Evolutionary conservation across 2,888 invertebrate genomes (phyloP), one percentile per base, ranked within the genome.

Genomic region (Ichneumon xanthorius): DNA sequence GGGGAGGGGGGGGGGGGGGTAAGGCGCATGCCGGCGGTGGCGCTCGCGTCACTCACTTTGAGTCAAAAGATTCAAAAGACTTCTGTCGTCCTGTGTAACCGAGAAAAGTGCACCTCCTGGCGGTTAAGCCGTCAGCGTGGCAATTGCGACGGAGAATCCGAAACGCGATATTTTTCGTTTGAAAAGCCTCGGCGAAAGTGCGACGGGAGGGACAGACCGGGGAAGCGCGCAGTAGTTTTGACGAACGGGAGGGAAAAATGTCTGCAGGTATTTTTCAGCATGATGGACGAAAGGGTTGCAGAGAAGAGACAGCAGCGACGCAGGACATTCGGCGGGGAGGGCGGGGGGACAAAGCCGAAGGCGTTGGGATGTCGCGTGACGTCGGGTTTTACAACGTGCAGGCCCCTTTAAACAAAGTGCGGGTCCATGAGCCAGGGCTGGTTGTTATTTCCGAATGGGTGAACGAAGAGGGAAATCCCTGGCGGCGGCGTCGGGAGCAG

Each of bases 401-500:
- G 22, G 33, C 65, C 48, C 71, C 72, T 79, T 73, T 73, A 79
- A 73, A 79, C 58, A 63, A 50, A 40, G 71, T 45, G 33, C 61
- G 37, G 33, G 79, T 58, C 65, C 71, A 22, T 48, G 70, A 76
- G 80, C 75, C 22, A 6, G 9, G 63, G 75, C 75, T 19, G 75
- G 80, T 80, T 80, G 80, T 84, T 84, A 80, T 80, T 58, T 76
- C 76, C 67, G 72, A 84, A 80, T 76, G 72, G 40, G 67, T 67
- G 58, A 72, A 58, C 50, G 37, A 50, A 63, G 75, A 75, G 76
- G 55, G 77, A 75, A 84, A 77, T 84, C 80, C 84, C 71, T 61
- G 58, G 61, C 9, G 71, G 22, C 48, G 50, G 22, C 30, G 50
- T 40, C 58, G 30, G 65, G 70, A 80, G 30, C 55, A 33, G 70